phyloP scores from a whole-genome alignment of 2,113 vertebrate genomes.

The Dascyllus trimaculatus region DNA sequence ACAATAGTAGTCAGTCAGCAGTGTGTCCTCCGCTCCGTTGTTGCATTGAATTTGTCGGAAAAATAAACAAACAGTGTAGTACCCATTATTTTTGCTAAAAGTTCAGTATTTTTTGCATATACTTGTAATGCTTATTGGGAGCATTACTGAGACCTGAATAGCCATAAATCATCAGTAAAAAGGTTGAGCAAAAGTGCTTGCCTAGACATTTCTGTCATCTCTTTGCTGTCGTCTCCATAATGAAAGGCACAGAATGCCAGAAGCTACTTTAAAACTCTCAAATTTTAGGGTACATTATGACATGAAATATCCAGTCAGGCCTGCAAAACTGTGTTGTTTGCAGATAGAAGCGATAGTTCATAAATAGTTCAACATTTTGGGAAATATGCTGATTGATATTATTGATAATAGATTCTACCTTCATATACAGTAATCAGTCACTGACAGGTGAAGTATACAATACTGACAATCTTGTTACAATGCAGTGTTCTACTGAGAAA shows the following conservation, averaged over 20 bases:
- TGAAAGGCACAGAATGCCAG: background rate
- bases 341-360: background rate
- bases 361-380: too few relatives aligned
- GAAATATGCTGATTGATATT: too few relatives aligned
- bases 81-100: conserved; percentile 21
- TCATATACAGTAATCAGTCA: too few relatives aligned
- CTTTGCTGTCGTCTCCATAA: background rate
- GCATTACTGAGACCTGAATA: background rate
- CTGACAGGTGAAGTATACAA: too few relatives aligned
- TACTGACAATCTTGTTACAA: too few relatives aligned
- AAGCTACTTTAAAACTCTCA: background rate
- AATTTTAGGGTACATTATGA: background rate
- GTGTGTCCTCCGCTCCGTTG: background rate
- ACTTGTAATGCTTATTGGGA: too few relatives aligned
- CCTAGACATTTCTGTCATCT: background rate
- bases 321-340: background rate
- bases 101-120: background rate
- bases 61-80: conserved; percentile 2
- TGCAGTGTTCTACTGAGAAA: too few relatives aligned
- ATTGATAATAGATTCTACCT: too few relatives aligned
- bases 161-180: background rate
- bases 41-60: background rate
- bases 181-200: conserved; percentile 6
- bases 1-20: conserved; percentile 15
- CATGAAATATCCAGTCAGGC: background rate